Percentiles rank a stretch among this genome's conserved stretches.
Evolutionary conservation across 2,888 invertebrate species (phyloP).

Genomic region (Macrophya annulata): DNA sequence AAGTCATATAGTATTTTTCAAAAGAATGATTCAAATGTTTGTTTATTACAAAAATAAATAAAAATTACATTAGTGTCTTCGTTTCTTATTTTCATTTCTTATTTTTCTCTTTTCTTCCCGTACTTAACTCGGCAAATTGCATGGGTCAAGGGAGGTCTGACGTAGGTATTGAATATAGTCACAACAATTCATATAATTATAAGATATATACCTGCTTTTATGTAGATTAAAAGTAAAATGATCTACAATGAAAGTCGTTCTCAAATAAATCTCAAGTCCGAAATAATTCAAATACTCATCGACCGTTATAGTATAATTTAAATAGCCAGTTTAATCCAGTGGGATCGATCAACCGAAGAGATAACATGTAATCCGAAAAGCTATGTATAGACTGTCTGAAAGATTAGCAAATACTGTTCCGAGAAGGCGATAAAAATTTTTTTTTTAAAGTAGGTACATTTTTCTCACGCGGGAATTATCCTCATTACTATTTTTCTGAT

Average conservation of each 20-base stretch:
- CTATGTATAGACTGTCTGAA: background rate
- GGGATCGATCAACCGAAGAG: background rate
- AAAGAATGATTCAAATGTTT: background rate
- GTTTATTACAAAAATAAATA: slow-evolving; percentile 3
- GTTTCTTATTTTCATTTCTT: background rate
- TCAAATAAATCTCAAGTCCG: no score
- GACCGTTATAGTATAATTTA: background rate
- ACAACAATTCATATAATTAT: background rate
- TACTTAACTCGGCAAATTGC: background rate
- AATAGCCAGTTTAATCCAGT: background rate
- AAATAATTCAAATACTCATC: background rate
- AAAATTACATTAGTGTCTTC: background rate
- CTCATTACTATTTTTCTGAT: background rate
- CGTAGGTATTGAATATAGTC: background rate
- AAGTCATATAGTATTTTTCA: background rate
- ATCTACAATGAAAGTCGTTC: background rate
- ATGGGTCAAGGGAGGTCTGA: background rate
- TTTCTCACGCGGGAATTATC: background rate
- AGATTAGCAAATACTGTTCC: background rate
- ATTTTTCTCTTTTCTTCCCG: background rate
- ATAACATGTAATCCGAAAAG: background rate
- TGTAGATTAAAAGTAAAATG: background rate
- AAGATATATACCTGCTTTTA: background rate
- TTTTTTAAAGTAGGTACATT: background rate
- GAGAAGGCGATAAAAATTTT: background rate